Evolutionary conservation across 2,113 vertebrate species (phyloP).

Genomic region (Eupsittula cactorum): DNA sequence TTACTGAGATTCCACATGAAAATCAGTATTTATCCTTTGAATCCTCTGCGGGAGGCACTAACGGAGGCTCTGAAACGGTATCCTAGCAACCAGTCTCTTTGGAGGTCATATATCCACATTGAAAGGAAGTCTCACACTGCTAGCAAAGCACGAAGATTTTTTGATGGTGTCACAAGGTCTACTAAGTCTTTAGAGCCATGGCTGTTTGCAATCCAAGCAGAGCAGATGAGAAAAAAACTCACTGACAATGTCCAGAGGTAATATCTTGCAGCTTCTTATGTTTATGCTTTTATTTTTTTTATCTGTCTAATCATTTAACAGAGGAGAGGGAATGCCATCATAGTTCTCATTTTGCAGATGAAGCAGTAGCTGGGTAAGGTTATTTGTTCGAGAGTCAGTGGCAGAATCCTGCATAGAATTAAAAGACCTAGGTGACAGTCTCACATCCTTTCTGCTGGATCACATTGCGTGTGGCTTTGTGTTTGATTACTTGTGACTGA

Average conservation of each 20-base stretch:
- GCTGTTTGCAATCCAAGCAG: conserved; percentile 89
- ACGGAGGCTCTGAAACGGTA: conserved; percentile 78
- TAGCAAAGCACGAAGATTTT: conserved; percentile 87
- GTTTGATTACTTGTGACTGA: background rate
- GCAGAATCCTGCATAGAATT: background rate
- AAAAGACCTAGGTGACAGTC: background rate
- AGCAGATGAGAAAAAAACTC: conserved; percentile 87
- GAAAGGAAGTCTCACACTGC: conserved; percentile 87
- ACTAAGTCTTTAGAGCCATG: conserved; percentile 80
- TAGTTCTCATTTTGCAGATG: background rate
- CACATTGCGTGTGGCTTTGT: background rate
- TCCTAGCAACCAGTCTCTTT: conserved; percentile 82
- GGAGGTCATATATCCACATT: conserved; percentile 85
- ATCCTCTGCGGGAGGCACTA: conserved; percentile 81
- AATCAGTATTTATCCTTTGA: conserved; percentile 80
- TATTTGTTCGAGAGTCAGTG: background rate
- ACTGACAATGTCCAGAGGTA: conserved; percentile 88
- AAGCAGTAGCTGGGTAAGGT: background rate
- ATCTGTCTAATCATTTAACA: background rate
- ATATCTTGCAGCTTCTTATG: background rate
- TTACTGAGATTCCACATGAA: conserved; percentile 84
- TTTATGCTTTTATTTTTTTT: background rate
- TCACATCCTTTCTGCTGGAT: background rate
- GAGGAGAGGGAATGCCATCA: background rate
- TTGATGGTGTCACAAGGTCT: conserved; percentile 79